These are phyloP conservation scores for Calyptomena viridis DNA, from an alignment of 2,113 vertebrate species.

Conservation along the genomic window DNA sequence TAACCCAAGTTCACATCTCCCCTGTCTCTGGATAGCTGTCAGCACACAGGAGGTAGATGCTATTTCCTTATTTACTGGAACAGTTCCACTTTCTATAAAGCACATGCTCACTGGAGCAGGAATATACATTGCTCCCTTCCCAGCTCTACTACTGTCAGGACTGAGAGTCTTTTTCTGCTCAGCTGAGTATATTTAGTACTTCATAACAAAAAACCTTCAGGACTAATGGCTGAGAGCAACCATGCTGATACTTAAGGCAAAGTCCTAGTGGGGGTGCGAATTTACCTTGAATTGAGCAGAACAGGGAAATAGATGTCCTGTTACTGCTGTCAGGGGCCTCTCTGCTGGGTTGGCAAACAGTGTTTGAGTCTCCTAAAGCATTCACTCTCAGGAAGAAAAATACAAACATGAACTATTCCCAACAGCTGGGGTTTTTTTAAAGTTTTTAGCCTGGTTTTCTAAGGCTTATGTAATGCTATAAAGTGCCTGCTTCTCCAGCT, in stretches of 20 bases:
- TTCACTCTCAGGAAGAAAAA: background rate
- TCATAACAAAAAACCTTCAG: background rate
- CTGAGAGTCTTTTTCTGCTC: background rate
- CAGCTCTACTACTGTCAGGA: background rate
- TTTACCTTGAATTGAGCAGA: background rate
- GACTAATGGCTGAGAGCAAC: background rate
- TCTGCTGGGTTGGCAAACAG: rapidly evolving
- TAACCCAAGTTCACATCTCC: background rate
- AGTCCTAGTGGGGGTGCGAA: background rate
- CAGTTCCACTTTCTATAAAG: background rate
- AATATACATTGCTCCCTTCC: background rate
- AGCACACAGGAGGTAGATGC: background rate
- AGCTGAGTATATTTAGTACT: background rate
- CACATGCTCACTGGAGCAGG: background rate
- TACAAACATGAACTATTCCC: background rate
- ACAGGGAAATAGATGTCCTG: background rate
- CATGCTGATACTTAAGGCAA: background rate
- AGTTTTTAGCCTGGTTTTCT: background rate
- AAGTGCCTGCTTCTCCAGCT: background rate
- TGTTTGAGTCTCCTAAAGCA: background rate
- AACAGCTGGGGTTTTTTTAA: background rate
- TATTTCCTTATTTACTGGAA: constrained; percentile 30
- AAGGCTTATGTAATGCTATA: background rate
- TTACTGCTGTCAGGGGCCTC: background rate
- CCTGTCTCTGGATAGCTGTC: background rate